phyloP scores from a whole-genome alignment of 2,797 vertebrate species.

The Morelia viridis region DNA sequence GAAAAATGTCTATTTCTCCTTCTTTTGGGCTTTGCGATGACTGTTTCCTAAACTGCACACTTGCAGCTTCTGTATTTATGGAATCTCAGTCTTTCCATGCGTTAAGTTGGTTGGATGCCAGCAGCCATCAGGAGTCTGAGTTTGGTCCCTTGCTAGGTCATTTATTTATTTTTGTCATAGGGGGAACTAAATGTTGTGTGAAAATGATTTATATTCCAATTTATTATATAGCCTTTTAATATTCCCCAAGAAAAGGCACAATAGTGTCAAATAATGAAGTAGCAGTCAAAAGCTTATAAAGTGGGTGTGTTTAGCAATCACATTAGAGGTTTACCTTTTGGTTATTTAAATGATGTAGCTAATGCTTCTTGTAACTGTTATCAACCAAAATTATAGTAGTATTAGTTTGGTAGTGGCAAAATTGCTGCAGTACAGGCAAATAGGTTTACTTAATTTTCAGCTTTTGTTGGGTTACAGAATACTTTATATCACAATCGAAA shows the following conservation, averaged over 20 bases:
- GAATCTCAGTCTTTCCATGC: constrained; percentile 52
- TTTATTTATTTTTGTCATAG: constrained; percentile 58
- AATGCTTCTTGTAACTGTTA: background rate
- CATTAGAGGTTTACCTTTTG: constrained; percentile 51
- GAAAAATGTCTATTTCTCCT: constrained; percentile 31
- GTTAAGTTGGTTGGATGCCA: constrained; percentile 66
- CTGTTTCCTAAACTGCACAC: constrained; percentile 58
- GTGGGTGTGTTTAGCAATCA: constrained; percentile 19
- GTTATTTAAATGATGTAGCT: constrained; percentile 11
- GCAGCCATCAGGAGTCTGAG: constrained; percentile 38
- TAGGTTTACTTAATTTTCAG: background rate
- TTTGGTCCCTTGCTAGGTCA: constrained; percentile 42
- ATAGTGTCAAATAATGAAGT: constrained; percentile 70
- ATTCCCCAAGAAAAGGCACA: constrained; percentile 70
- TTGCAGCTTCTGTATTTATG: constrained; percentile 52
- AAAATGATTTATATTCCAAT: constrained; percentile 60
- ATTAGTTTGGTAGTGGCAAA: background rate
- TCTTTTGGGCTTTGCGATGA: constrained; percentile 33
- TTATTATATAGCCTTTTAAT: constrained; percentile 66
- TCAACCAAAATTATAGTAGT: background rate
- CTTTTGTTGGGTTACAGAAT: background rate
- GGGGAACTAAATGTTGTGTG: constrained; percentile 48
- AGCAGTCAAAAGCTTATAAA: constrained; percentile 68
- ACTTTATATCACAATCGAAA: background rate
- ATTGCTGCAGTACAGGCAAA: background rate